Base-by-base conservation (phyloP, 2,888 invertebrate species). In the Macaria liturata region DNA sequence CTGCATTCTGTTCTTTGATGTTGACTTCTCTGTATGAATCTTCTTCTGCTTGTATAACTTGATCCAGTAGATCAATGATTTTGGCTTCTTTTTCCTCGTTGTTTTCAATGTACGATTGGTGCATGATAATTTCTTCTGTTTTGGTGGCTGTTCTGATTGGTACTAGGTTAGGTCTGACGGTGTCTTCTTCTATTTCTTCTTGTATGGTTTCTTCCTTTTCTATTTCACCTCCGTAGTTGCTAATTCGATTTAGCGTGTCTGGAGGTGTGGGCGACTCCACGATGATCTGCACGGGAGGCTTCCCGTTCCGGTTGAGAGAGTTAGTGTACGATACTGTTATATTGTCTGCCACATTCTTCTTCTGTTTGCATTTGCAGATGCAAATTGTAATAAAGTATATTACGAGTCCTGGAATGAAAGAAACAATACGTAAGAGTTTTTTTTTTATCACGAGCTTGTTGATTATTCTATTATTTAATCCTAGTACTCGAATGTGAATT, bases 21-120 rank as follows among this genome's bases (percentile, higher is more conserved):
- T 83, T 84, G 30, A 80, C 71, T 72, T 91, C 90, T 42, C 79
- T 80, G 43, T 88, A 91, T 31, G 81, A 76, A 60, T 91, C 89
- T 75, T 92, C 92, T 74, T 91, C 92, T 31, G 91, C 92, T 81
- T 91, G 90, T 54, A 91, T 60, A 2, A 92, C 89, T 79, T 91
- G 85, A 67, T 92, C 91, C n/a, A 91, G 71, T 57, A 90, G 70
- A 65, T 91, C 89, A 52, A 92, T 92, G 42, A 88, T 89, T 68
- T 91, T 91, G 0, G 91, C 91, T 81, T 91, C 91, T 62, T 87
- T 89, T 68, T 88, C 88, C 69, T 82, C 85, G 51, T 83, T 87
- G 59, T 84, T 83, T 72, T 88, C 89, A 8, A 86, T 69, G 47
- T 79, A 74, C 5, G 85, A 76, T 59, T 87, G 81, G 61, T 86